Evolutionary conservation across 2,888 invertebrate species (phyloP).

Genomic region (Tricholauxania praeusta): DNA sequence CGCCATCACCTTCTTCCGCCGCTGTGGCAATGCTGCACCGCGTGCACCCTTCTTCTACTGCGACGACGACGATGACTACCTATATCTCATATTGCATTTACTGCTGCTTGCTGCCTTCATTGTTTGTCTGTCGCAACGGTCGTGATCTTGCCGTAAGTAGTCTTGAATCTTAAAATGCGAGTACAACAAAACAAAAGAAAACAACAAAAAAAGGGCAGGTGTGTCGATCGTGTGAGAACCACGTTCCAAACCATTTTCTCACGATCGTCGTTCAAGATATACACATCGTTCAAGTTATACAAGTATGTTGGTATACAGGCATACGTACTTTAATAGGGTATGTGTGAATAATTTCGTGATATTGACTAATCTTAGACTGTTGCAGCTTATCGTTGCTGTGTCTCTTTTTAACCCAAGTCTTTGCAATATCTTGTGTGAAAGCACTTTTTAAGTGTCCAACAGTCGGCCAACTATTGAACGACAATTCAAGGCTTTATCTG

Average conservation of each 20-base stretch:
- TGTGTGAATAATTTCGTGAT: background rate
- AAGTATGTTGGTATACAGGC: too few species aligned
- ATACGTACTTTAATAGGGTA: background rate
- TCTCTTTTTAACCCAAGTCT: too few species aligned
- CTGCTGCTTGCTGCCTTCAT: slow-evolving; percentile 29
- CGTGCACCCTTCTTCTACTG: background rate
- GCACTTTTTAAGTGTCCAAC: too few species aligned
- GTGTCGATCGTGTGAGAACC: slow-evolving; percentile 70
- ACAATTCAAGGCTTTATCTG: too few species aligned
- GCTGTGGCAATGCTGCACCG: slow-evolving; percentile 25
- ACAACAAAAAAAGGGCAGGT: slow-evolving; percentile 67
- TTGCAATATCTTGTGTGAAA: too few species aligned
- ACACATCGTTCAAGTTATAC: background rate
- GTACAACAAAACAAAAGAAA: slow-evolving; percentile 34
- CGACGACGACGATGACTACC: background rate
- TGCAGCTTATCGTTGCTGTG: too few species aligned
- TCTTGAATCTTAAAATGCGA: slow-evolving; percentile 62
- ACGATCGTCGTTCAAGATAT: slow-evolving; percentile 67
- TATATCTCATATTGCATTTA: background rate
- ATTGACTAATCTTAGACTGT: background rate
- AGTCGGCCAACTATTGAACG: too few species aligned
- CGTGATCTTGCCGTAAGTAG: slow-evolving; percentile 67
- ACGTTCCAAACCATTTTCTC: slow-evolving; percentile 69
- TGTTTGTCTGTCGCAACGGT: slow-evolving; percentile 50
- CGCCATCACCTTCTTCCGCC: slow-evolving; percentile 42